Evolutionary conservation across 2,888 invertebrate genomes (phyloP), one percentile per base, ranked within the genome.

Genomic region (Horisme vitalbata): DNA sequence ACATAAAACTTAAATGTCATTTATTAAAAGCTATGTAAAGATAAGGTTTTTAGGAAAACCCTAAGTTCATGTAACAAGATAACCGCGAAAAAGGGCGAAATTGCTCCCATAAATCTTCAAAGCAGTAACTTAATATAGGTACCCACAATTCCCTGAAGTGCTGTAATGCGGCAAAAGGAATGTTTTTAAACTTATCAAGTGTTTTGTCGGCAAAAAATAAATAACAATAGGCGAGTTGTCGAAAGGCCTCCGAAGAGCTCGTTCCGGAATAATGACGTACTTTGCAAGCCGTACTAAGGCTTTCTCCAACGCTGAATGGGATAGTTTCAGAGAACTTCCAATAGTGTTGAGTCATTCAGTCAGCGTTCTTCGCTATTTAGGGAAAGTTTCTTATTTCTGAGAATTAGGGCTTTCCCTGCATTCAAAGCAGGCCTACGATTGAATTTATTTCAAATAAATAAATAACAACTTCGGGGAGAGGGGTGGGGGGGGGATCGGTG

Each of bases 101-200:
- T 34, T 33, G 20, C 37, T n/a, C 11, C 21, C 35, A 39, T 52
- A 44, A 48, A 50, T 53, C 46, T 45, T 27, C 14, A 23, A 46
- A 45, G 32, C 28, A 23, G 14, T 11, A 35, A 37, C 38, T 45
- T 51, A 32, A 39, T 43, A 26, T 15, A 5, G 15, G 5, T 41
- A 33, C 41, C 30, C 36, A 37, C 32, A 41, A 49, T 33, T 46
- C 46, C 49, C 48, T 27, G 13, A 38, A 51, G 52, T 21, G 28
- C 45, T 28, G 11, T 56, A 41, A 48, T 14, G 34, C 15, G 23
- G 27, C 52, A 31, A 46, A 46, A 41, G 31, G 28, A 31, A 21
- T 18, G 23, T 50, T 41, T 33, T 24, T 24, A 52, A 57, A 52
- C 37, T 39, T 52, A 43, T 35, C 28, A 48, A 45, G 47, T 44